A percentile compares a stretch with the other conserved stretches of the same genome.
Conservation (phyloP, 2,797 vertebrate genomes). For the Acomys russatus region DNA sequence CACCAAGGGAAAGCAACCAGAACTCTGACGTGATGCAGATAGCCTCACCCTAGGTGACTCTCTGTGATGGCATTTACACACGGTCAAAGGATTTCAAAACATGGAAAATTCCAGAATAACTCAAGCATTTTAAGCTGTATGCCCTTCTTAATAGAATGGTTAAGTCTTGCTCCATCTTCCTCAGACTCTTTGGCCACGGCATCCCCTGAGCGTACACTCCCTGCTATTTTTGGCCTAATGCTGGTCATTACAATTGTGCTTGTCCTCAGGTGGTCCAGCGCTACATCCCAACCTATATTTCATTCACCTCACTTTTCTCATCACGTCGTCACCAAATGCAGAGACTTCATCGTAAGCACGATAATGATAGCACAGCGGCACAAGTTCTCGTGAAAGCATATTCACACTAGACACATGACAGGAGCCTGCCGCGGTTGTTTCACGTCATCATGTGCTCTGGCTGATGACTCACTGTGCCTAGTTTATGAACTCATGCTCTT, state of each 20-base stretch:
- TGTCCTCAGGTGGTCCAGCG: not conserved
- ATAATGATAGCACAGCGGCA: not conserved
- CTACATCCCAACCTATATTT: fast-evolving
- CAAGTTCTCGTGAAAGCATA: not conserved
- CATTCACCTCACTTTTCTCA: not conserved
- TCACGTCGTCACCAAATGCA: fast-evolving
- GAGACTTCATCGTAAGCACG: not conserved
- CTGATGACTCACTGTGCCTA: not conserved
- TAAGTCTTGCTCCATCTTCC: not conserved
- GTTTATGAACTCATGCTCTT: not conserved
- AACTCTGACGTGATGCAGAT: not conserved
- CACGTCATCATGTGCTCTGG: not conserved
- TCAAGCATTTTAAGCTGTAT: not conserved
- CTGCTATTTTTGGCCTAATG: not conserved
- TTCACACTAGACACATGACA: not conserved
- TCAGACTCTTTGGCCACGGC: not conserved
- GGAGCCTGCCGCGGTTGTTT: not conserved
- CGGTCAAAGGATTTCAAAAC: not conserved
- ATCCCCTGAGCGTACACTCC: too few relatives aligned
- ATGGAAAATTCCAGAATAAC: not conserved
- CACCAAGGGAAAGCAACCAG: not conserved
- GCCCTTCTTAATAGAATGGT: not conserved
- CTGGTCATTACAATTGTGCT: not conserved
- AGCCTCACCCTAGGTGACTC: not conserved
- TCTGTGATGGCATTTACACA: not conserved